Evolutionary conservation across 2,113 vertebrate genomes (phyloP), one percentile per base, ranked within the genome.

Genomic region (Rissa tridactyla): DNA sequence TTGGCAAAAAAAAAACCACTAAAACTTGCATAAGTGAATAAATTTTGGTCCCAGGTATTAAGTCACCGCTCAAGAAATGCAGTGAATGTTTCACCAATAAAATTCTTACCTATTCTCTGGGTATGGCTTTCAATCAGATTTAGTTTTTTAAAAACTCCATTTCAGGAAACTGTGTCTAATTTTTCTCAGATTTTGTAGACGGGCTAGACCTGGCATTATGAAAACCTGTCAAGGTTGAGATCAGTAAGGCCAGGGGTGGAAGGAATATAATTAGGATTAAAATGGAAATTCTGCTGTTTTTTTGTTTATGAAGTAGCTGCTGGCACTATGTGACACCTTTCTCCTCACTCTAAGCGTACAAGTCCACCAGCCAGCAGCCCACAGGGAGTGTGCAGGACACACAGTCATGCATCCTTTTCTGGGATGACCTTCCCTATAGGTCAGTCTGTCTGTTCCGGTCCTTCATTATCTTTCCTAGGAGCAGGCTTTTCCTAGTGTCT

Each of bases 301-400:
- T 32, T 20, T 66, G 19, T 23, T 49, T 36, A 38, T 51, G 22
- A 61, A 52, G 23, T 40, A 77, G 7, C 7, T 76, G 27, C 11
- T 88, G 71, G 9, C 8, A 21, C 10, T 68, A 32, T 9, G 15
- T 78, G 47, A 81, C 14, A 11, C 46, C 25, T 13, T 57, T 14
- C 23, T 88, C 3, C 15, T n/a, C 20, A 52, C 38, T 82, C 16
- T 22, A 61, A 76, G 5, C 0, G 1, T 8, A 17, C 9, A 85
- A 16, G 16, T 61, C 29, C 26, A 69, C 9, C 36, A 79, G 27
- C 3, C 21, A 79, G 22, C 25, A 66, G n/a, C 17, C 47, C 23
- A 47, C 0, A 69, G 5, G 17, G 9, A 7, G 3, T 5, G 7
- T 1, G 0, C 49, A 72, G n/a, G n/a, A 38, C 5, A 4, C 18